These are phyloP conservation scores for Clusia tigrina DNA, from an alignment of 2,888 invertebrate genomes.

Conservation along the genomic window DNA sequence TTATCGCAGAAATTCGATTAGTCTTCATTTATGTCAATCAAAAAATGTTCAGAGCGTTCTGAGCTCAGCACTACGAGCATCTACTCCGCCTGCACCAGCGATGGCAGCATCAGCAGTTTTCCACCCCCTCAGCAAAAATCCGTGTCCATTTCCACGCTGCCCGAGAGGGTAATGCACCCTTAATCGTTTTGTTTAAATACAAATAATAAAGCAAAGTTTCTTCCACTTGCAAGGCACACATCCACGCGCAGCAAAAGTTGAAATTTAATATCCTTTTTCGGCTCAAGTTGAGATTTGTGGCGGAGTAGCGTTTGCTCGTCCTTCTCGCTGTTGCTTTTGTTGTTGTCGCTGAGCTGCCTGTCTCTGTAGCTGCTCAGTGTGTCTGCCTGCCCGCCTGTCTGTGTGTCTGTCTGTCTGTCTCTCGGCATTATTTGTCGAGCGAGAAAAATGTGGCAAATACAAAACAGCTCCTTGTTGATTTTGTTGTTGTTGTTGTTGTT, in stretches of 20 bases:
- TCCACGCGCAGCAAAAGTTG: slow-evolving; percentile 36
- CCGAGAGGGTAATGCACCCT: slow-evolving; percentile 42
- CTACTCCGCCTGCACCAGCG: slow-evolving; percentile 3
- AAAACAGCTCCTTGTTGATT: slow-evolving; percentile 37
- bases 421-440: slow-evolving; percentile 18
- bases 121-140: neutral
- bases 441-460: slow-evolving; percentile 39
- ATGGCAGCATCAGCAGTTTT: slow-evolving; percentile 23
- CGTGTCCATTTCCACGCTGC: neutral
- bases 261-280: slow-evolving; percentile 54
- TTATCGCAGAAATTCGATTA: slow-evolving; percentile 60
- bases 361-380: slow-evolving; percentile 38
- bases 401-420: slow-evolving; percentile 35
- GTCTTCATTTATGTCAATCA: slow-evolving; percentile 65
- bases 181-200: slow-evolving; percentile 58
- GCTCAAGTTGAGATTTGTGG: slow-evolving; percentile 20
- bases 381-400: neutral
- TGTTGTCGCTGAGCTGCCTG: slow-evolving; percentile 35
- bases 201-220: slow-evolving; percentile 43
- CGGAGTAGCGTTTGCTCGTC: slow-evolving; percentile 18
- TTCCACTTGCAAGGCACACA: slow-evolving; percentile 32
- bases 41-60: slow-evolving; percentile 34
- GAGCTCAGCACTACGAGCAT: neutral
- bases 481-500: slow-evolving; percentile 32
- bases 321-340: slow-evolving; percentile 23